These are phyloP conservation scores for Lasaia peninsularis DNA, from an alignment of 1,140 invertebrate genomes.

Conservation along the genomic window DNA sequence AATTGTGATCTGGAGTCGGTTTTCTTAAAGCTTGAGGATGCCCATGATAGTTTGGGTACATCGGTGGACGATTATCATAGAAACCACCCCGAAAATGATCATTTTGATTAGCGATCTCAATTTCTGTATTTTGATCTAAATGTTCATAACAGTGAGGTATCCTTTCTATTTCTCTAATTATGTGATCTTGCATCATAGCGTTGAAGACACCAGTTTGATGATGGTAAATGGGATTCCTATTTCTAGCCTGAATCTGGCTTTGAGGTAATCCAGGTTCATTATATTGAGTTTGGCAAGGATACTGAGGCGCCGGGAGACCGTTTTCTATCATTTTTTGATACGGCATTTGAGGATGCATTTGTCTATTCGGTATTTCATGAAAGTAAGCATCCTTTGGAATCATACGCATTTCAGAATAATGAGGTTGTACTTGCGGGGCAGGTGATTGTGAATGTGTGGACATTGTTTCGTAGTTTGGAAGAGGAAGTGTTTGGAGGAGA, in stretches of 20 bases:
- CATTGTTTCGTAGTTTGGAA: conserved; percentile 78
- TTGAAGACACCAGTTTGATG: conserved; percentile 69
- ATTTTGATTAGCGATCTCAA: conserved; percentile 70
- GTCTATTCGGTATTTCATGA: conserved; percentile 77
- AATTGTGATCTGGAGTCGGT: conserved; percentile 56
- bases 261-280: conserved; percentile 53
- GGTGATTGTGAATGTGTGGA: conserved; percentile 71
- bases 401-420: conserved; percentile 51
- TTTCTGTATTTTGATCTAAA: conserved; percentile 67
- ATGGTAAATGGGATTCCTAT: conserved; percentile 67
- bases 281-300: conserved; percentile 42
- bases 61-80: conserved; percentile 57
- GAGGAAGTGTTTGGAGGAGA: conserved; percentile 68
- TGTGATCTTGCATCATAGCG: conserved; percentile 76
- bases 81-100: conserved; percentile 62
- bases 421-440: conserved; percentile 51
- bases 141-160: conserved; percentile 72
- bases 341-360: conserved; percentile 56
- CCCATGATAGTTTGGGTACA: conserved; percentile 49
- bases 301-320: conserved; percentile 43
- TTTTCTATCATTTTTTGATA: conserved; percentile 49
- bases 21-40: conserved; percentile 52
- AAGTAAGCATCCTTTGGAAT: conserved; percentile 81
- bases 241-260: conserved; percentile 50
- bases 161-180: conserved; percentile 67